Base-by-base conservation (phyloP, 2,113 vertebrate genomes). In the Philantomba maxwellii region DNA sequence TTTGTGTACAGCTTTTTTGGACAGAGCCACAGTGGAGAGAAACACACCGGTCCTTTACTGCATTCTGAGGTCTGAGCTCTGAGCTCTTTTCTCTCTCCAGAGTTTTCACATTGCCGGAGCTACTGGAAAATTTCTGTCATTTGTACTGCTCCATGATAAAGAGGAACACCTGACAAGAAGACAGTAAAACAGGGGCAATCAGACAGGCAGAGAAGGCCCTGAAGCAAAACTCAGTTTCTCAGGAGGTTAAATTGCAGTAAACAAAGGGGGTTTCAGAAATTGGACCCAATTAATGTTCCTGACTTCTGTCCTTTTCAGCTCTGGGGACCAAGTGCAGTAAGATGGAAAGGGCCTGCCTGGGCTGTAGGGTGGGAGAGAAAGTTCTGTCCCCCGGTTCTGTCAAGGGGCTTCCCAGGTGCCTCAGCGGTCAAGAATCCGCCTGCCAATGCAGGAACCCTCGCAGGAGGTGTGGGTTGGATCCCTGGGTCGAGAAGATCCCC, bases 161-260 rank as follows among this genome's bases (percentile, higher is more conserved):
- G 15, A 66, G 64, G 84, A 84, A 9, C 17, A 70, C 43, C 30
- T 9, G 88, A 92, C 11, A 14, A 85, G 62, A 55, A 93, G 45
- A 55, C 23, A 49, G 25, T 30, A 43, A 89, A 57, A 77, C 19
- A 70, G 70, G 43, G 45, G 8, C 60, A 58, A 36, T 3, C 14
- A 89, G 81, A 57, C 16, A 7, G 39, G 26, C n/a, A 21, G 28
- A 45, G 77, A 91, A 73, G 23, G 43, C 55, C n/a, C 87, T 23
- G 43, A 60, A 58, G 73, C 80, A 93, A 93, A 95, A 85, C 78
- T 51, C 45, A 45, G n/a, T 49, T 81, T 94, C 85, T 91, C 15
- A 1, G n/a, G 57, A 89, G 89, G 53, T 30, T n/a, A 36, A 64
- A 13, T 21, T 80, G 45, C 3, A 58, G 30, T 28, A 30, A 33